Evolutionary conservation across 2,797 vertebrate genomes (phyloP).

Genomic region (Triplophysa bombifrons): DNA sequence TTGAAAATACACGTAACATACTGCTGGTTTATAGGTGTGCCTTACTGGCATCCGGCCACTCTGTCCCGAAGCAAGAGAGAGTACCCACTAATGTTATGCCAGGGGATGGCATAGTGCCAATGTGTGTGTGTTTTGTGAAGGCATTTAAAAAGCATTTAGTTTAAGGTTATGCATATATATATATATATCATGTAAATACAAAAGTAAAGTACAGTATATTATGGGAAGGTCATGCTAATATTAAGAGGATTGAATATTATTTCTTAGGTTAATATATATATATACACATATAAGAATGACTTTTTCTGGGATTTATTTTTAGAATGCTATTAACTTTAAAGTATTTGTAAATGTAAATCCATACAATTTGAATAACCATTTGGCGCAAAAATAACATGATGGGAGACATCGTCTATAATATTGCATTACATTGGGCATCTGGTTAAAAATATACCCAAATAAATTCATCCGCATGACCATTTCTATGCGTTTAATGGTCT

Average conservation of each 20-base stretch:
- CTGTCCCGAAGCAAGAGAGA: background rate
- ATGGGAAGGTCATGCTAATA: background rate
- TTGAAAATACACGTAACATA: slow-evolving; percentile 5
- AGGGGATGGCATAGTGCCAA: background rate
- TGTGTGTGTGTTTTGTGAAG: background rate
- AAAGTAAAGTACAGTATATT: background rate
- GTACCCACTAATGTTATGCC: slow-evolving; percentile 14
- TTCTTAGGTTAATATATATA: background rate
- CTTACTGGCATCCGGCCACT: slow-evolving; percentile 5
- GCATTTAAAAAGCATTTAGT: background rate
- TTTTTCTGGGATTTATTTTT: too few species aligned
- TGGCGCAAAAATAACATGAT: background rate
- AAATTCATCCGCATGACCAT: background rate
- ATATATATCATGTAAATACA: background rate
- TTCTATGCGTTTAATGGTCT: background rate
- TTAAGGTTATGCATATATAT: background rate
- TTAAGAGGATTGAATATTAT: background rate
- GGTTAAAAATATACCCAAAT: background rate
- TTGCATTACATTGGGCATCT: background rate
- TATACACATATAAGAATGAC: too few species aligned
- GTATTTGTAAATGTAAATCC: background rate
- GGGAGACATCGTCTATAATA: background rate
- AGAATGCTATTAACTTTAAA: slow-evolving; percentile 9
- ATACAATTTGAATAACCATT: background rate
- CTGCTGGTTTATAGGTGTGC: slow-evolving; percentile 13